These are phyloP conservation scores for Gallinago nigripennis DNA, from an alignment of 2,797 vertebrate genomes.

Conservation along the genomic window DNA sequence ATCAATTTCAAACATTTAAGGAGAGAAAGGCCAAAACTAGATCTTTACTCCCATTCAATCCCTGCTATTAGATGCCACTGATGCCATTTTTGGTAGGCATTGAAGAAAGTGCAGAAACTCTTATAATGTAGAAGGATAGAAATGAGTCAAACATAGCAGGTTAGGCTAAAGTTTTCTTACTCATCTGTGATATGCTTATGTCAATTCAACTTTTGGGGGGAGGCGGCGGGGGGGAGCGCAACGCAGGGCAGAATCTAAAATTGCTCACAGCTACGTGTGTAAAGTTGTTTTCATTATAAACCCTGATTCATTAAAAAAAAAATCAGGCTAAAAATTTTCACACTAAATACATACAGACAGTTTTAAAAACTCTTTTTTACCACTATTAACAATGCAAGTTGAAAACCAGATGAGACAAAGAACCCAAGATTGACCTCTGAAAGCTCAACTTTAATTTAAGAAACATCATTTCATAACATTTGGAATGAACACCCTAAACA, in stretches of 20 bases:
- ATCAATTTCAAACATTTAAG: background rate
- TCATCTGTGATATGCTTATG: background rate
- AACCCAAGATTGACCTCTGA: background rate
- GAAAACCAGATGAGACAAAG: background rate
- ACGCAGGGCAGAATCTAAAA: background rate
- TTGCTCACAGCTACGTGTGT: background rate
- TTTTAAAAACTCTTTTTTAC: background rate
- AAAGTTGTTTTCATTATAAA: background rate
- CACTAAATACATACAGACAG: background rate
- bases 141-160: background rate
- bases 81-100: background rate
- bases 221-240: background rate
- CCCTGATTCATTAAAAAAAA: background rate
- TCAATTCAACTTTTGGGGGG: background rate
- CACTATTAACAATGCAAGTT: background rate
- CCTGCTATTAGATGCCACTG: background rate
- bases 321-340: background rate
- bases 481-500: background rate
- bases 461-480: background rate
- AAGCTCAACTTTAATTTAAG: background rate
- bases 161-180: background rate
- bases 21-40: background rate
- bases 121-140: background rate
- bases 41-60: background rate
- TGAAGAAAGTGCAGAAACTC: background rate